Percentiles rank a stretch among this genome's conserved stretches.
Conservation (phyloP, 2,113 vertebrate species). For the Ciconia stormi region DNA sequence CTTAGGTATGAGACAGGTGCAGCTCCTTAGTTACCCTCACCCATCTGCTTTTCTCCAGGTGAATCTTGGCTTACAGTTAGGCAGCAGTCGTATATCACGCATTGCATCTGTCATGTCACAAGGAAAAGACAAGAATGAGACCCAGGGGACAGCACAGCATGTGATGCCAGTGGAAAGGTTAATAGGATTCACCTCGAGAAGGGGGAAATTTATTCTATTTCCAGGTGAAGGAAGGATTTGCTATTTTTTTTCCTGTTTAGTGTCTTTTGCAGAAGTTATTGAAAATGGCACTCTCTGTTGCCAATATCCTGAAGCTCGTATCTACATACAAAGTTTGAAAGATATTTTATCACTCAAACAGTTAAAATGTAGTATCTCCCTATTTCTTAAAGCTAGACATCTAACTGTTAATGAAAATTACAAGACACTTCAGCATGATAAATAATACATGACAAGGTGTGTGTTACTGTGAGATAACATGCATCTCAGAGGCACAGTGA, state of each 20-base stretch:
- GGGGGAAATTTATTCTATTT: neutral
- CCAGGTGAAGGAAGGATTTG: neutral
- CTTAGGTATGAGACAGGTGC: neutral
- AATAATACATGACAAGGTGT: constrained; percentile 52
- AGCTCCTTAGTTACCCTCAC: neutral
- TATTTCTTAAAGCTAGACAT: constrained; percentile 15
- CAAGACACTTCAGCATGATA: constrained; percentile 28
- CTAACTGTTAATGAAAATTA: constrained; percentile 52
- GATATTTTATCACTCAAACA: neutral
- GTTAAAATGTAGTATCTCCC: neutral
- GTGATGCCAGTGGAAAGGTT: neutral
- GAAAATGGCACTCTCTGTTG: neutral
- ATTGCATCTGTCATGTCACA: neutral
- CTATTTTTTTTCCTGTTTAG: neutral
- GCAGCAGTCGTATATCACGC: neutral
- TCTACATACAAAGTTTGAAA: neutral
- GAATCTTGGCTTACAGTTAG: neutral
- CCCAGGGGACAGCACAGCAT: neutral
- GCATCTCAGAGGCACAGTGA: neutral
- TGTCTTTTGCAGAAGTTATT: neutral
- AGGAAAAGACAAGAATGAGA: neutral
- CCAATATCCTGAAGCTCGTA: neutral
- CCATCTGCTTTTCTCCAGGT: neutral
- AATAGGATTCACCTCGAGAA: neutral
- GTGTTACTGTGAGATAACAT: constrained; percentile 30